phyloP scores from a whole-genome alignment of 2,113 vertebrate species.

The Sciurus niger region DNA sequence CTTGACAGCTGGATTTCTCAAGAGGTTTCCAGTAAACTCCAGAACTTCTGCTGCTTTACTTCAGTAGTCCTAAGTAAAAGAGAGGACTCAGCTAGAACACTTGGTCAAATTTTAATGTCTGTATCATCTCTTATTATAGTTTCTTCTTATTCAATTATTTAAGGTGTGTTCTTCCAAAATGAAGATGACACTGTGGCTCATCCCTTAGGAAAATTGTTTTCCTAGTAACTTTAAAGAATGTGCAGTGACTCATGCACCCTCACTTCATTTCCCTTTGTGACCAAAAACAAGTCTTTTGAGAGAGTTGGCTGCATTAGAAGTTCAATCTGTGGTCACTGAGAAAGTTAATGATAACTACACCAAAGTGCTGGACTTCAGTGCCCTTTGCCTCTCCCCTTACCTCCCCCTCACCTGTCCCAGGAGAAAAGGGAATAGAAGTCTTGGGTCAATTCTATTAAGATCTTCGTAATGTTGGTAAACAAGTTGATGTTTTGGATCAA shows the following conservation, averaged over 20 bases:
- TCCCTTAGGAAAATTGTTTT: conserved; percentile 65
- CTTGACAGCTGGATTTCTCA: conserved; percentile 12
- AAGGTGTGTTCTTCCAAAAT: conserved; percentile 35
- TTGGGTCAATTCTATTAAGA: neutral
- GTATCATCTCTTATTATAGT: neutral
- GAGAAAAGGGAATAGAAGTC: neutral
- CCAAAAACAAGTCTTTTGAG: conserved; percentile 64
- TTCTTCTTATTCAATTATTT: conserved; percentile 40
- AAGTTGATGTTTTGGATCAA: neutral
- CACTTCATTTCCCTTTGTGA: conserved; percentile 71
- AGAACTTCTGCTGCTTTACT: neutral
- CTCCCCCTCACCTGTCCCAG: neutral
- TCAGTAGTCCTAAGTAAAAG: neutral
- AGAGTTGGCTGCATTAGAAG: conserved; percentile 70
- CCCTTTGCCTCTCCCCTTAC: neutral
- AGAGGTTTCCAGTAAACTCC: neutral
- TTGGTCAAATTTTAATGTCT: neutral
- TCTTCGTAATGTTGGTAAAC: neutral
- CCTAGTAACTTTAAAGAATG: conserved; percentile 67
- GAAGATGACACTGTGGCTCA: neutral
- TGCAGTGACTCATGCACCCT: conserved; percentile 67
- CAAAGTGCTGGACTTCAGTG: neutral
- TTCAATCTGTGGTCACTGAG: conserved; percentile 75
- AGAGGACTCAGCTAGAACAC: neutral
- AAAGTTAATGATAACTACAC: conserved; percentile 21